Evolutionary conservation across 2,888 invertebrate species (phyloP).

Genomic region (Choreutis nemorana): DNA sequence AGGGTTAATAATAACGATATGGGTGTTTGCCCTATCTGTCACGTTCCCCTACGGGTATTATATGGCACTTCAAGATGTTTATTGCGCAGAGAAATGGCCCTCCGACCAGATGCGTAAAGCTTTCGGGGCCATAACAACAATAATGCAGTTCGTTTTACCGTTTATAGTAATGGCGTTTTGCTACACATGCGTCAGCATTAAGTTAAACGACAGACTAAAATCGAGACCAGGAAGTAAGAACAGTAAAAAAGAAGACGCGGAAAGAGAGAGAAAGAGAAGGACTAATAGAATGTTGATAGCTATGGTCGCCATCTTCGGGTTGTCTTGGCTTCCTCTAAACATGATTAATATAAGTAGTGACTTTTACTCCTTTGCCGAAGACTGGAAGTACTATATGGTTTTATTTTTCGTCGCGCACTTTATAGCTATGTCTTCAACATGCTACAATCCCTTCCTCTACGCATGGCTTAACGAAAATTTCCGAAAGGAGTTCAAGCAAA

Average conservation of each 20-base stretch:
- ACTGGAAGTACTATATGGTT: conserved; percentile 77
- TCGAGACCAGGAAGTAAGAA: conserved; percentile 78
- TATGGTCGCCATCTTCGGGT: conserved; percentile 89
- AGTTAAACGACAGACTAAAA: conserved; percentile 76
- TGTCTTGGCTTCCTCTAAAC: conserved; percentile 87
- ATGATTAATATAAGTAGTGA: conserved; percentile 79
- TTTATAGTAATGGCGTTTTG: conserved; percentile 87
- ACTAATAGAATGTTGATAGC: conserved; percentile 91
- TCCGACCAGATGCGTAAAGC: conserved; percentile 72
- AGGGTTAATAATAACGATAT: conserved; percentile 79
- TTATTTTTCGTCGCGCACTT: conserved; percentile 84
- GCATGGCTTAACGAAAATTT: conserved; percentile 97
- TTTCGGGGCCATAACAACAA: conserved; percentile 81
- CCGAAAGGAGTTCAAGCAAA: conserved; percentile 86
- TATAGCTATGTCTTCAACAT: conserved; percentile 92
- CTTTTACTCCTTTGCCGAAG: conserved; percentile 68
- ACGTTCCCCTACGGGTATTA: conserved; percentile 88
- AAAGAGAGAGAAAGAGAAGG: conserved; percentile 79
- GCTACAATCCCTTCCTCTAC: conserved; percentile 94
- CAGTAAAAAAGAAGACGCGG: conserved; percentile 78
- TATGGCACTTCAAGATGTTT: conserved; percentile 68
- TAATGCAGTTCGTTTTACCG: conserved; percentile 87
- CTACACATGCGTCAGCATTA: conserved; percentile 83
- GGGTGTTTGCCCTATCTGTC: conserved; percentile 80
- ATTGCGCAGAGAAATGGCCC: conserved; percentile 83